These are phyloP conservation scores for Chorisops tibialis DNA, from an alignment of 2,888 invertebrate genomes.

Conservation along the genomic window DNA sequence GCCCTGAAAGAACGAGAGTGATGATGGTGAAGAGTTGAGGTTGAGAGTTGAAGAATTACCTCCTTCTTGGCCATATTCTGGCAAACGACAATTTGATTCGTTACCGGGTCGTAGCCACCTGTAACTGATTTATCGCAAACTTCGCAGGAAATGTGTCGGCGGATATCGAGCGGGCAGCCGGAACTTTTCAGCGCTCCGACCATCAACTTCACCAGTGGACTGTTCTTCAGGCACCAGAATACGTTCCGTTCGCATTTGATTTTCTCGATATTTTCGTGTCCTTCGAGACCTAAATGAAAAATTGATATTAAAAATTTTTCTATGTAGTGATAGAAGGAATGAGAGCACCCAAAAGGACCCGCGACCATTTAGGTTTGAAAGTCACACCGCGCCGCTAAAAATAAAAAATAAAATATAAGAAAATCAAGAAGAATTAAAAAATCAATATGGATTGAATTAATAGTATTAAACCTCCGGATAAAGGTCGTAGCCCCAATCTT, in stretches of 20 bases:
- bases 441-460: no score
- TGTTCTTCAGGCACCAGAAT: constrained; percentile 68
- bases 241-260: constrained; percentile 78
- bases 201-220: constrained; percentile 81
- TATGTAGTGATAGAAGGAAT: no score
- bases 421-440: no score
- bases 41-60: no score
- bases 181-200: constrained; percentile 70
- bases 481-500: constrained; percentile 72
- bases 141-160: constrained; percentile 90
- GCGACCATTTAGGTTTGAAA: constrained; percentile 56
- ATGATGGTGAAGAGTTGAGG: no score
- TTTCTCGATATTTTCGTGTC: constrained; percentile 67
- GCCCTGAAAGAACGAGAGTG: no score
- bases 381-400: constrained; percentile 62
- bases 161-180: constrained; percentile 69
- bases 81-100: constrained; percentile 72
- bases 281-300: constrained; percentile 64
- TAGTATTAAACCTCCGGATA: no score
- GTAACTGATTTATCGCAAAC: constrained; percentile 78
- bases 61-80: constrained; percentile 74
- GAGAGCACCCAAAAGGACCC: no score
- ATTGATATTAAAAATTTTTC: no score
- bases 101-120: constrained; percentile 70
- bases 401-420: no score